Evolutionary conservation across 1,140 invertebrate species (phyloP), one percentile per base, ranked within the genome.

Genomic region (Lasioglossum albipes): DNA sequence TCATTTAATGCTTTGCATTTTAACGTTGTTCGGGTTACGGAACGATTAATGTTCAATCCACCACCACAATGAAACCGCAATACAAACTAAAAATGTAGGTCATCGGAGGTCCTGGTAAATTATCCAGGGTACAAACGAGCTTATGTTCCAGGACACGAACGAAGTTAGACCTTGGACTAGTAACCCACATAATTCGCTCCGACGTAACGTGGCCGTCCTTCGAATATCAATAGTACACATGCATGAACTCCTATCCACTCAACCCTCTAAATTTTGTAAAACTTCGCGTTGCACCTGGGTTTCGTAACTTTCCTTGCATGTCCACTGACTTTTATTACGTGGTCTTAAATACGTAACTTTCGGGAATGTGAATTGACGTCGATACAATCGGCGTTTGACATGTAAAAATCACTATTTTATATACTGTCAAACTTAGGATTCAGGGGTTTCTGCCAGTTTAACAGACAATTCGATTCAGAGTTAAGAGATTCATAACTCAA

Each of bases 151-250:
- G 75, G 59, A 73, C 82, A 79, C 64, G 83, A 84, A 82, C 75
- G 54, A 79, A 71, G 49, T 83, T 57, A 45, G 72, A 86, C 86
- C 86, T 87, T 87, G 86, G 65, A 84, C 86, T 77, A 77, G 78
- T 87, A 82, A 87, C 86, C 86, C 66, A 87, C 36, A 87, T 84
- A 84, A 84, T 82, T 36, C 68, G 62, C 62, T 66, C 65, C 62
- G 77, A 87, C 82, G 70, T 66, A 77, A 75, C 81, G 69, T 74
- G 64, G 27, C n/a, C 65, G 81, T 86, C 85, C 78, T 87, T 86
- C 85, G 71, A 64, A 70, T 74, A 74, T 81, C 79, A 79, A 86
- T 85, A 82, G 81, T 68, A 62, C 54, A 42, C 22, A 22, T 31
- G 61, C 79, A 66, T 59, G 20, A 7, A 49, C 64, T 41, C 57